Percentiles rank a stretch among this genome's conserved stretches.
Conservation (phyloP, 2,113 vertebrate genomes). For the Ammospiza caudacuta region DNA sequence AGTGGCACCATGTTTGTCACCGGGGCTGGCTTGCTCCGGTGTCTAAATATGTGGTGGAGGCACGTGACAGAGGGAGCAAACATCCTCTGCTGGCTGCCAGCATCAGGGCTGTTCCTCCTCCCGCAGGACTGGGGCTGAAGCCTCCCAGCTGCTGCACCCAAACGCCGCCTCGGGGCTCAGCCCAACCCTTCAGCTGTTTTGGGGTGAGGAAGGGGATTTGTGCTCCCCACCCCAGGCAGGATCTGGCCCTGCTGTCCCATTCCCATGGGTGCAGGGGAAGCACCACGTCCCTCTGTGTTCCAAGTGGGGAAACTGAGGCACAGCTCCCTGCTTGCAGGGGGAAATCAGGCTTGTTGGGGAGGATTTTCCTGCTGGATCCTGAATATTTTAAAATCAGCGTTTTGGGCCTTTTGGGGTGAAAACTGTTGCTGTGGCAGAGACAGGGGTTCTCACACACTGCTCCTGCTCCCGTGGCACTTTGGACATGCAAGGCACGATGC, state of each 20-base stretch:
- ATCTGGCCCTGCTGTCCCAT: not conserved
- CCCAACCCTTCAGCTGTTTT: not conserved
- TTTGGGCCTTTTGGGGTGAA: not conserved
- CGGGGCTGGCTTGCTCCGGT: not conserved
- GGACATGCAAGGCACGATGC: fast-evolving
- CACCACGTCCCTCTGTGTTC: fast-evolving
- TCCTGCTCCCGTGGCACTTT: not conserved
- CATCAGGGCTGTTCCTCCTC: not conserved
- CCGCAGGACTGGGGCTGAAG: fast-evolving
- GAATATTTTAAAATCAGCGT: not conserved
- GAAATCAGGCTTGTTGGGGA: fast-evolving
- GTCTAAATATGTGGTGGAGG: slow-evolving; percentile 27
- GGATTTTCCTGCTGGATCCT: not conserved
- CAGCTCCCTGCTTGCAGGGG: not conserved
- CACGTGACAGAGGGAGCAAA: not conserved
- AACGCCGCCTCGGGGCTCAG: not conserved
- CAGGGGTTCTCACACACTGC: fast-evolving
- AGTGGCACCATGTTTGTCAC: slow-evolving; percentile 24
- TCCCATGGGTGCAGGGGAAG: fast-evolving
- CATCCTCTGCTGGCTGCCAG: not conserved
- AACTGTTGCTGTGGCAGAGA: fast-evolving
- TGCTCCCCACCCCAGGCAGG: not conserved
- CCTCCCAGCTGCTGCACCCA: not conserved
- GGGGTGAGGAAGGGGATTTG: not conserved
- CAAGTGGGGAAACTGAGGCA: not conserved